phyloP scores from a whole-genome alignment of 2,113 vertebrate genomes.

The Nicator chloris region DNA sequence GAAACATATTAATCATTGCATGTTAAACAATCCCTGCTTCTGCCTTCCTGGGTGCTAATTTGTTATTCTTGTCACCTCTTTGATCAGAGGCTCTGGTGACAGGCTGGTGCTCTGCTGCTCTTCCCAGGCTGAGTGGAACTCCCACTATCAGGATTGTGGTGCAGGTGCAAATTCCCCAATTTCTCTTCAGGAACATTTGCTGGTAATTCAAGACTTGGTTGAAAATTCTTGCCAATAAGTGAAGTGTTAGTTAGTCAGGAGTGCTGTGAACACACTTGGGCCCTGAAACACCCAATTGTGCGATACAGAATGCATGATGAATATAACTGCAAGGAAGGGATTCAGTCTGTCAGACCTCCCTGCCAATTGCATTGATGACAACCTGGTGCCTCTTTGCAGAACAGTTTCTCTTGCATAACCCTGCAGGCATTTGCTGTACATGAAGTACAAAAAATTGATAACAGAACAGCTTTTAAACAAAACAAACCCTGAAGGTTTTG shows the following conservation, averaged over 20 bases:
- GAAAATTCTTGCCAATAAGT: neutral
- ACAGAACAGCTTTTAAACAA: neutral
- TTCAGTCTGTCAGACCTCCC: neutral
- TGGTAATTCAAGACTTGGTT: neutral
- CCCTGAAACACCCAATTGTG: neutral
- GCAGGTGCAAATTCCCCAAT: neutral
- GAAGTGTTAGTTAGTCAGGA: constrained; percentile 17
- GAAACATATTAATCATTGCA: neutral
- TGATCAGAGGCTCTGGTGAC: neutral
- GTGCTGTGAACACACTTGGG: constrained; percentile 20
- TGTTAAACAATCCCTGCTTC: neutral
- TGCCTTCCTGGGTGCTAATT: neutral
- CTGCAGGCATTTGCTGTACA: neutral
- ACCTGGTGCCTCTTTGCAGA: constrained; percentile 5
- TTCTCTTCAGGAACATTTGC: constrained; percentile 14
- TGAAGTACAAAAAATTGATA: neutral
- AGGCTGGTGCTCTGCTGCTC: neutral
- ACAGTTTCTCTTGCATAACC: neutral
- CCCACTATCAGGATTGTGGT: neutral
- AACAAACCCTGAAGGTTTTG: neutral
- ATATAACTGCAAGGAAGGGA: neutral
- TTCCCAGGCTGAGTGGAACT: neutral
- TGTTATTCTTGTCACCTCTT: neutral
- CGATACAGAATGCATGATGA: neutral
- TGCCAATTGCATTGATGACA: constrained; percentile 25